phyloP scores from a whole-genome alignment of 2,888 invertebrate species.

The Scaeva pyrastri region DNA sequence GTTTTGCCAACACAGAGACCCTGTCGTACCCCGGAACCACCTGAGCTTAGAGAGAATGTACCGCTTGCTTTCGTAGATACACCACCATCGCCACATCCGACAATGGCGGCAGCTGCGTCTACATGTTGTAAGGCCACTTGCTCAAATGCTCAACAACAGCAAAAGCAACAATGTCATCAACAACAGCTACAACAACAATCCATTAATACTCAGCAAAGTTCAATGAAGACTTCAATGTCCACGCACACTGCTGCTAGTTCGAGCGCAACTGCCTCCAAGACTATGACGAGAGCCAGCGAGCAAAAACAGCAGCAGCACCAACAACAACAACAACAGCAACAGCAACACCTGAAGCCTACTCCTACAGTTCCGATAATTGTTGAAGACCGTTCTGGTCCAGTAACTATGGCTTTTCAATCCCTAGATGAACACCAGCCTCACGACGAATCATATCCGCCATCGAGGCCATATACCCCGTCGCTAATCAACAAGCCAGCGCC shows the following conservation, averaged over 20 bases:
- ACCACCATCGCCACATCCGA: conserved; percentile 78
- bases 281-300: conserved; percentile 75
- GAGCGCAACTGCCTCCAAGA: conserved; percentile 68
- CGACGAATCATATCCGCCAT: conserved; percentile 81
- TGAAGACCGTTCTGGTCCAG: conserved; percentile 85
- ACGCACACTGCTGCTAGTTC: conserved; percentile 74
- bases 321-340: conserved; percentile 70
- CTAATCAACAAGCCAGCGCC: conserved; percentile 89
- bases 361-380: conserved; percentile 80
- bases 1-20: conserved; percentile 86
- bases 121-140: conserved; percentile 69
- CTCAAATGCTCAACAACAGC: conserved; percentile 79
- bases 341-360: conserved; percentile 73
- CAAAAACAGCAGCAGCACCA: conserved; percentile 67
- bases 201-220: conserved; percentile 55
- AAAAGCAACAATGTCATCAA: conserved; percentile 67
- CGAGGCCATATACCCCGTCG: conserved; percentile 88
- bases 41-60: conserved; percentile 84
- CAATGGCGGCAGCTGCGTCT: conserved; percentile 51
- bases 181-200: conserved; percentile 71
- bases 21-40: conserved; percentile 86
- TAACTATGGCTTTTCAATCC: conserved; percentile 88
- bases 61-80: conserved; percentile 84
- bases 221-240: conserved; percentile 46
- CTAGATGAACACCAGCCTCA: conserved; percentile 85